Percentiles rank a stretch among this genome's conserved stretches.
These are phyloP conservation scores for Philonicus albiceps DNA, from an alignment of 2,888 invertebrate genomes.

Conservation along the genomic window DNA sequence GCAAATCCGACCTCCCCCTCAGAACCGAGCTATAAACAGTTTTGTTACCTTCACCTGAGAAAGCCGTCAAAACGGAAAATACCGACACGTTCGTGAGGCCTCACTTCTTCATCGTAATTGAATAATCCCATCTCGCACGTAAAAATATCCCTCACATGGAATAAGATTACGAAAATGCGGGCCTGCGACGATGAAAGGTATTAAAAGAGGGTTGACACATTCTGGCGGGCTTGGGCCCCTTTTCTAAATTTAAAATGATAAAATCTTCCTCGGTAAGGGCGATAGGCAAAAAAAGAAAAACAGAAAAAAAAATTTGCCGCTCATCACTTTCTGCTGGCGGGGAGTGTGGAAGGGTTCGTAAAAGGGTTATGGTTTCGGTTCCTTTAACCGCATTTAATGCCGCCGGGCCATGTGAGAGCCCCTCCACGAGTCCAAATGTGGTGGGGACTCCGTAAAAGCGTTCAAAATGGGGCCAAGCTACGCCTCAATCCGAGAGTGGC, in stretches of 20 bases:
- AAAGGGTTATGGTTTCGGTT: neutral
- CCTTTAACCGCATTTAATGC: neutral
- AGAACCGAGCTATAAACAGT: neutral
- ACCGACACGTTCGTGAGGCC: neutral
- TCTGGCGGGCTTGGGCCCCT: neutral
- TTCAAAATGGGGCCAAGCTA: neutral
- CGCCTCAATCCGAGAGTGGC: neutral
- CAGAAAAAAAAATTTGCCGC: neutral
- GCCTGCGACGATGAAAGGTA: neutral
- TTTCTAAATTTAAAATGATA: neutral
- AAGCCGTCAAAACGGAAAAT: neutral
- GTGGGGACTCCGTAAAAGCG: neutral
- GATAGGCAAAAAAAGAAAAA: neutral
- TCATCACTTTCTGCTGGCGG: neutral
- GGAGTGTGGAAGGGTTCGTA: neutral
- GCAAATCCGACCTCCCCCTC: neutral
- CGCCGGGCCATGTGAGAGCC: neutral
- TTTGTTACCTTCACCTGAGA: neutral
- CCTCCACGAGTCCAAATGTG: neutral
- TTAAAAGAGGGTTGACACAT: neutral
- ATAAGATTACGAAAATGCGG: neutral
- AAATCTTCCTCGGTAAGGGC: neutral
- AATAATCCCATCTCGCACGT: neutral
- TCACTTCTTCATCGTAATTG: neutral
- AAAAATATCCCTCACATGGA: neutral